Evolutionary conservation across 2,888 invertebrate species (phyloP), one percentile per base, ranked within the genome.

Genomic region (Aleiodes leptofemur): DNA sequence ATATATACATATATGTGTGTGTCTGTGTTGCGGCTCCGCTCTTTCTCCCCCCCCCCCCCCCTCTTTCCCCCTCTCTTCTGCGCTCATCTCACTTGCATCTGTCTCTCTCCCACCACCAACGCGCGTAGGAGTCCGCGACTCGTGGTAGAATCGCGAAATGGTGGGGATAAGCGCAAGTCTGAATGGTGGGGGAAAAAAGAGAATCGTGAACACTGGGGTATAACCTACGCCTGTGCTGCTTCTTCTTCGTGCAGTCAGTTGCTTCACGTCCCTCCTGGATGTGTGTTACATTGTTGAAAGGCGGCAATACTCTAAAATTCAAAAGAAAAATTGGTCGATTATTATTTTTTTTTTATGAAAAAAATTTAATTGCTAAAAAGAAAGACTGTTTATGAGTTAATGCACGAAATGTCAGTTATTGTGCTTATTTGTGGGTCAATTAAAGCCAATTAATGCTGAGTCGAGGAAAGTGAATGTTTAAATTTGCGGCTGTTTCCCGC

Each of bases 161-260:
- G 77, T 66, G 76, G 55, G 76, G 59, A 74, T 23, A 71, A 71
- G 69, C 31, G 70, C 31, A 48, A 53, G n/a, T 64, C 56, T 1
- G 5, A 14, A 51, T 71, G 55, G 59, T 56, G 76, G 76, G 59
- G 78, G 73, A 74, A 1, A 74, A 1, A 23, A 23, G 59, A 57
- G 43, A 61, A 38, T 59, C 56, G 69, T 71, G 76, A 73, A 66
- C 74, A 23, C 59, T 55, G 73, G 55, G 59, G 73, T n/a, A 56
- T 61, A 74, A 57, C 76, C 81, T 76, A 80, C 80, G 80, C 78
- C 82, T 83, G 82, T 81, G 83, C 83, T 81, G 82, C 82, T 83
- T 85, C 84, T 82, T 83, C 83, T 79, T 81, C 79, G 78, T 82
- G 82, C 83, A 86, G 83, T 87, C 86, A 89, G 89, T 88, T 83